Conservation (phyloP, 2,797 vertebrate genomes). For the Enteromius argenteus region DNA sequence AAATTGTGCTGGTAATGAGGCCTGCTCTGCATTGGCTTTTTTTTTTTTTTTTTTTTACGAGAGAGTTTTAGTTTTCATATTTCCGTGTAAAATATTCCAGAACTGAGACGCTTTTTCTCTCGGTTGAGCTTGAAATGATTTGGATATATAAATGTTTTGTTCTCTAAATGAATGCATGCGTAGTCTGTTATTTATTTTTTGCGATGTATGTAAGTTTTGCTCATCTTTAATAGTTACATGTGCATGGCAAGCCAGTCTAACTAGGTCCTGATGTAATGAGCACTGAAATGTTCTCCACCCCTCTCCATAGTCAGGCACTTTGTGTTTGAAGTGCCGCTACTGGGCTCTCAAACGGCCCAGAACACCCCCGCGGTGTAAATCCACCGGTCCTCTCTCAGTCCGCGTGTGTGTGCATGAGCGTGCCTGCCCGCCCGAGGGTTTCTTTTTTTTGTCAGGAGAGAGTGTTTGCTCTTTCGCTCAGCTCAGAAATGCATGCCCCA, state of each 20-base stretch:
- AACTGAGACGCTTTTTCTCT: neutral
- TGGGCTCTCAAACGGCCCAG: constrained; percentile 46
- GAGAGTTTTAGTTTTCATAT: constrained; percentile 6
- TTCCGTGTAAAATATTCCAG: constrained; percentile 28
- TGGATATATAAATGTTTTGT: neutral
- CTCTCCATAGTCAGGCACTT: constrained; percentile 33
- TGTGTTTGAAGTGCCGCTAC: constrained; percentile 57
- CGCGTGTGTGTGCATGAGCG: constrained; percentile 7
- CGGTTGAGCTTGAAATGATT: neutral
- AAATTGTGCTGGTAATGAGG: constrained; percentile 43
- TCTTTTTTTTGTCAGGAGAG: constrained; percentile 39
- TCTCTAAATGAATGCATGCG: neutral
- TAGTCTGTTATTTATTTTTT: constrained; percentile 17
- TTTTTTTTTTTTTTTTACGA: constrained; percentile 28
- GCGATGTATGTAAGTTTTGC: constrained; percentile 6
- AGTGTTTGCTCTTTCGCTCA: constrained; percentile 40
- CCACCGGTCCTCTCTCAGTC: constrained; percentile 43
- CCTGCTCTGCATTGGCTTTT: neutral
- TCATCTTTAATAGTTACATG: constrained; percentile 18
- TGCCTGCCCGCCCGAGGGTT: neutral
- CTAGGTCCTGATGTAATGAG: constrained; percentile 55
- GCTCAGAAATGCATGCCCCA: constrained; percentile 57
- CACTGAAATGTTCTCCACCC: constrained; percentile 49
- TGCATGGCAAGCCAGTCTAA: constrained; percentile 26
- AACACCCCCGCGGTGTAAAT: constrained; percentile 31